A percentile compares a stretch with the other conserved stretches of the same genome.
Evolutionary conservation across 2,113 vertebrate genomes (phyloP).

Genomic region (Alexandromys fortis): DNA sequence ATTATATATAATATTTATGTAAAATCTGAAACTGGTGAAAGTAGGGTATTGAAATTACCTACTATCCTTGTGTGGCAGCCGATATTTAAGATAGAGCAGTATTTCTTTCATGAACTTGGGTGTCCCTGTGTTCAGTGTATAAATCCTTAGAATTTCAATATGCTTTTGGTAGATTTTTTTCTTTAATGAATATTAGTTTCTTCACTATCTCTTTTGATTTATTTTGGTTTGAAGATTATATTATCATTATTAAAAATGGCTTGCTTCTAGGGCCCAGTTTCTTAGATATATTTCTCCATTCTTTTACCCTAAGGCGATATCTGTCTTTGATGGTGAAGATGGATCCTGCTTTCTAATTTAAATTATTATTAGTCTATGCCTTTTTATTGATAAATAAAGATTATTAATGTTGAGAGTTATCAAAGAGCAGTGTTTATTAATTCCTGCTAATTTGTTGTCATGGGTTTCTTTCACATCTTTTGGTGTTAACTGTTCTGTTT

Average conservation of each 20-base stretch:
- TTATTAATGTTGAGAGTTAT: background rate
- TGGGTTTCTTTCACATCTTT: background rate
- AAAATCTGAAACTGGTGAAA: background rate
- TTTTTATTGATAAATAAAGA: background rate
- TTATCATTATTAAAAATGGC: background rate
- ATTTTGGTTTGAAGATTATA: background rate
- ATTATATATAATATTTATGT: background rate
- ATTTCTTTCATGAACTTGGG: background rate
- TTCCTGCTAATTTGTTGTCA: background rate
- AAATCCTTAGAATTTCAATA: background rate
- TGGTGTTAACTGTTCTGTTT: background rate
- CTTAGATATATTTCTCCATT: background rate
- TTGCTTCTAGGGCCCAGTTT: background rate
- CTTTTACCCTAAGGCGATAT: background rate
- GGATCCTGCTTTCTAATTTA: background rate
- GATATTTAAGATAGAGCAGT: background rate
- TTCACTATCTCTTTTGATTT: background rate
- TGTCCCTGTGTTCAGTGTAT: background rate
- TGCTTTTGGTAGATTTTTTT: background rate
- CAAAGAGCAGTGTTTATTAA: background rate
- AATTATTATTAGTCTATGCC: background rate
- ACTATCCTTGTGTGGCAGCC: background rate
- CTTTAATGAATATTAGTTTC: background rate
- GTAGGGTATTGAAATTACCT: background rate
- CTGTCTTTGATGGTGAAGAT: background rate